Percentiles rank a stretch among this genome's conserved stretches.
Conservation (phyloP, 2,888 invertebrate genomes). For the Andrena dorsata region DNA sequence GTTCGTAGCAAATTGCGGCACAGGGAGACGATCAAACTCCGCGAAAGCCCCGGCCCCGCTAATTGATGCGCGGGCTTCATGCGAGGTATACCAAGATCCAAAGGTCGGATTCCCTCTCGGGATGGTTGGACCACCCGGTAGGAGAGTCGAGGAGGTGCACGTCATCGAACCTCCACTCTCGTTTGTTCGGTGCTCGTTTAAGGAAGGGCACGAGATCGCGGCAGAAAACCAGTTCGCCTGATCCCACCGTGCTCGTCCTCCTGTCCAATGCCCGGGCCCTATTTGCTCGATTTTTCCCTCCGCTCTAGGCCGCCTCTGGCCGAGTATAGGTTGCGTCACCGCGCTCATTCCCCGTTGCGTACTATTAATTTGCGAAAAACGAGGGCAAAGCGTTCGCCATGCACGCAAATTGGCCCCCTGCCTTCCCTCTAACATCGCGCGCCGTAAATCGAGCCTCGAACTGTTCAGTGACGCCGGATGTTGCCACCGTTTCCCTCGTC, state of each 20-base stretch:
- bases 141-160: constrained; percentile 32
- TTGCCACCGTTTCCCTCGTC: constrained; percentile 36
- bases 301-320: not conserved
- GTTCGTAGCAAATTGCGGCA: constrained; percentile 36
- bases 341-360: constrained; percentile 27
- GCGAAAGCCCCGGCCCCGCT: constrained; percentile 28
- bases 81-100: constrained; percentile 32
- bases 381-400: constrained; percentile 9
- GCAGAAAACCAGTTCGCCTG: constrained; percentile 45
- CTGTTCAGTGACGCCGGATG: constrained; percentile 39
- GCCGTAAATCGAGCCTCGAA: constrained; percentile 47
- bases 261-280: constrained; percentile 1
- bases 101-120: constrained; percentile 23
- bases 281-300: constrained; percentile 25
- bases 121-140: constrained; percentile 58
- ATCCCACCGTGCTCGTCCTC: constrained; percentile 6
- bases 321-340: constrained; percentile 18
- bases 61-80: constrained; percentile 51
- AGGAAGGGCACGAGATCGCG: constrained; percentile 35
- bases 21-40: constrained; percentile 36
- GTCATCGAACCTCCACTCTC: constrained; percentile 51
- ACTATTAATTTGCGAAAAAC: constrained; percentile 45
- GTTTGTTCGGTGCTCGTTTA: constrained; percentile 42
- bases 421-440: constrained; percentile 30
- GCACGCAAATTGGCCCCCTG: constrained; percentile 46